phyloP scores from a whole-genome alignment of 1,140 invertebrate genomes.

The Pseudomyrmex concolor region DNA sequence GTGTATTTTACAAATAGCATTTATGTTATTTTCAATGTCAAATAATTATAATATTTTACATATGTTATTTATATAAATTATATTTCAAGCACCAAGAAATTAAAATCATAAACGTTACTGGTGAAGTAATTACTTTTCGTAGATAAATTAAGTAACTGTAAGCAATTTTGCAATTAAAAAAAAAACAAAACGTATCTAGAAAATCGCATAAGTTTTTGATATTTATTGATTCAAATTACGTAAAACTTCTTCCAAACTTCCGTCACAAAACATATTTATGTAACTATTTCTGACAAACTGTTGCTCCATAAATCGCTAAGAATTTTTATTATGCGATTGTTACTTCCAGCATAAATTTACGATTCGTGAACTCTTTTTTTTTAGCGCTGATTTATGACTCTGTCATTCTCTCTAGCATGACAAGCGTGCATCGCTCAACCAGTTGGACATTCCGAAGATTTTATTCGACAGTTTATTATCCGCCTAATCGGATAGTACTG shows the following conservation, averaged over 20 bases:
- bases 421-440: not conserved
- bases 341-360: constrained; percentile 7
- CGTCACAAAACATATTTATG: no score
- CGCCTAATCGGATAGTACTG: not conserved
- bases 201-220: no score
- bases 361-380: not conserved
- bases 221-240: no score
- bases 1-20: not conserved
- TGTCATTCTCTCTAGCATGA: not conserved
- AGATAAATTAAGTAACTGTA: no score
- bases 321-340: constrained; percentile 28
- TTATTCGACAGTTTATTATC: not conserved
- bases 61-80: no score
- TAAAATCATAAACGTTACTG: no score
- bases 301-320: not conserved
- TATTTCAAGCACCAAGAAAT: no score
- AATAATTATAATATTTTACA: not conserved
- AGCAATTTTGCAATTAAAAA: no score
- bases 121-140: no score
- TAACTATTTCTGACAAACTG: no score
- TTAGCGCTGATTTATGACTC: constrained; percentile 23
- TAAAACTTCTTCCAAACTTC: no score
- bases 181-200: no score
- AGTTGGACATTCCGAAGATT: not conserved
- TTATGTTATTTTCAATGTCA: not conserved